These are phyloP conservation scores for Gandaritis pyraliata DNA, from an alignment of 2,888 invertebrate genomes.

Conservation along the genomic window DNA sequence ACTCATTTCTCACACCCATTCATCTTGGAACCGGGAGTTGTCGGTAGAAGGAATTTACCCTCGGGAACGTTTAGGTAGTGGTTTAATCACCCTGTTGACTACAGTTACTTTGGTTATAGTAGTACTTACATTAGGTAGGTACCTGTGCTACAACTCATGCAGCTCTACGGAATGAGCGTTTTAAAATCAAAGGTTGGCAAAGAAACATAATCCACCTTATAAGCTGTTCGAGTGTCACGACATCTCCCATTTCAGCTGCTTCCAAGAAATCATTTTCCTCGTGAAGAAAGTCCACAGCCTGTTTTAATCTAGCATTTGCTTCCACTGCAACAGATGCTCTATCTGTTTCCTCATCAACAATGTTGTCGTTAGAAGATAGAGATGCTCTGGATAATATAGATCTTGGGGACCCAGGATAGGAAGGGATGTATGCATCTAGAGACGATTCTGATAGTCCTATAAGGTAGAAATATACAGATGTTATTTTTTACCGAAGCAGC, in stretches of 20 bases:
- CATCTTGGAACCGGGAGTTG: no score
- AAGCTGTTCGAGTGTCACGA: slow-evolving; percentile 49
- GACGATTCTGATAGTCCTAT: slow-evolving; percentile 61
- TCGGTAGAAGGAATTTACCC: no score
- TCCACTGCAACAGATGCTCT: background rate
- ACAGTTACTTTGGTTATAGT: no score
- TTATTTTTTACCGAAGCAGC: slow-evolving; percentile 3
- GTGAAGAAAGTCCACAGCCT: slow-evolving; percentile 62
- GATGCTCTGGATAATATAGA: slow-evolving; percentile 46
- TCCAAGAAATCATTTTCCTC: slow-evolving; percentile 60
- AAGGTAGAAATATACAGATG: slow-evolving; percentile 31
- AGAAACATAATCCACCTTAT: slow-evolving; percentile 51
- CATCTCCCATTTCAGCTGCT: slow-evolving; percentile 68
- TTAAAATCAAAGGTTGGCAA: no score
- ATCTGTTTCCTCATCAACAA: background rate
- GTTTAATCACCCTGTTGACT: no score
- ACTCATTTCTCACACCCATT: no score
- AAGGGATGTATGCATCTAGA: slow-evolving; percentile 58
- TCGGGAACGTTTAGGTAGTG: no score
- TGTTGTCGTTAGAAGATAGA: slow-evolving; percentile 23
- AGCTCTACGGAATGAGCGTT: no score
- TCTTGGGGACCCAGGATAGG: slow-evolving; percentile 57
- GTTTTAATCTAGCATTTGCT: slow-evolving; percentile 34
- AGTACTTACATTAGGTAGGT: no score
- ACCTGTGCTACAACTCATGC: no score